Evolutionary conservation across 2,888 invertebrate genomes (phyloP).

Genomic region (Cactoblastis cactorum): DNA sequence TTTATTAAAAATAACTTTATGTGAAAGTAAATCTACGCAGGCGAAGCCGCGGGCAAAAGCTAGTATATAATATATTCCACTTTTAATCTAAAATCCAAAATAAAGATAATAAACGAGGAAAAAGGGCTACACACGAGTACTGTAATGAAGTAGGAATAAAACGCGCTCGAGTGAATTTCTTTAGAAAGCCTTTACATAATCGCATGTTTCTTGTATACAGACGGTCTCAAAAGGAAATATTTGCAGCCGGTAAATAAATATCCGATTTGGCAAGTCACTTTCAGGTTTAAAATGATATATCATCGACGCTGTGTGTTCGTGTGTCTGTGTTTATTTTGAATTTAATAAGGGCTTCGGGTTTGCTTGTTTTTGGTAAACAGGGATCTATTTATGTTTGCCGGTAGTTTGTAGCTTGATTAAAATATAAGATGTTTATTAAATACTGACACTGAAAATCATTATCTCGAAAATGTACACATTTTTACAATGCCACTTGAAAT

Average conservation of each 20-base stretch:
- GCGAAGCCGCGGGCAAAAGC: too few relatives aligned
- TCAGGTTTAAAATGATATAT: constrained; percentile 12
- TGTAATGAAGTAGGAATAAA: constrained; percentile 18
- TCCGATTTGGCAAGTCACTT: constrained; percentile 23
- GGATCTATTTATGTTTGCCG: too few relatives aligned
- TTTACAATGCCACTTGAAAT: too few relatives aligned
- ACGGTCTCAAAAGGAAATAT: constrained; percentile 31
- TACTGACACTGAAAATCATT: too few relatives aligned
- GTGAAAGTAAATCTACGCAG: too few relatives aligned
- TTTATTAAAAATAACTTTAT: too few relatives aligned
- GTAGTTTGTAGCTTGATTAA: too few relatives aligned
- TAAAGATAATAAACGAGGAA: background rate
- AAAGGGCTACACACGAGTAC: constrained; percentile 10
- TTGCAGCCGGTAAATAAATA: constrained; percentile 35
- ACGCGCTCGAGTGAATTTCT: constrained; percentile 23
- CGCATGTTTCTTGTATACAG: constrained; percentile 30
- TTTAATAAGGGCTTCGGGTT: background rate
- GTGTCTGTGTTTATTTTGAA: background rate
- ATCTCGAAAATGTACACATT: too few relatives aligned
- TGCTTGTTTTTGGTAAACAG: too few relatives aligned
- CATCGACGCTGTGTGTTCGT: background rate
- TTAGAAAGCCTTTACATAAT: constrained; percentile 24
- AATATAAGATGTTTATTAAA: too few relatives aligned
- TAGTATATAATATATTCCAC: too few relatives aligned
- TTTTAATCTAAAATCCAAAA: background rate